Evolutionary conservation across 1,140 invertebrate species (phyloP).

Genomic region (Campoletis sonorensis): DNA sequence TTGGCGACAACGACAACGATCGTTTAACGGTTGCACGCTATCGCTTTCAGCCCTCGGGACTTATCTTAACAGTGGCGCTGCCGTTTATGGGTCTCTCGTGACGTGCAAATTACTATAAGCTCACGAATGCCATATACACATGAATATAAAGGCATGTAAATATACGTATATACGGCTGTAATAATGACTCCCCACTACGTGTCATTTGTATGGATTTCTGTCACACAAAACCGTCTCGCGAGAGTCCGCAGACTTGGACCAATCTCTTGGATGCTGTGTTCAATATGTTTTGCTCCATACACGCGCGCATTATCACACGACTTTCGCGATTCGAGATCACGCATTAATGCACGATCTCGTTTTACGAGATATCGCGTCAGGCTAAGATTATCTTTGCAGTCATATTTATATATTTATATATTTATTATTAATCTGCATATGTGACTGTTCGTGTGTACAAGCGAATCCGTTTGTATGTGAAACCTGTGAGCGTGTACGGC

Average conservation of each 20-base stretch:
- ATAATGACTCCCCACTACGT: not conserved
- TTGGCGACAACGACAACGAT: slow-evolving; percentile 28
- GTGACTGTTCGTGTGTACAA: not conserved
- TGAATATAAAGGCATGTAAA: not conserved
- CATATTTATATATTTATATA: not conserved
- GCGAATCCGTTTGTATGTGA: not conserved
- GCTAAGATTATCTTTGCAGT: slow-evolving; percentile 32
- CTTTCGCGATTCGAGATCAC: slow-evolving; percentile 33
- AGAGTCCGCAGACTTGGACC: not conserved
- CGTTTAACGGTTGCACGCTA: slow-evolving; percentile 41
- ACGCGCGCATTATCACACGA: slow-evolving; percentile 35
- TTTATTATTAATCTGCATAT: not conserved
- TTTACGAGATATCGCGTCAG: slow-evolving; percentile 38
- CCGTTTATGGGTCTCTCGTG: slow-evolving; percentile 42
- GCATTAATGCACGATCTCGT: slow-evolving; percentile 39
- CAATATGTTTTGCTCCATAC: not conserved
- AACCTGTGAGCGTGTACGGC: not conserved
- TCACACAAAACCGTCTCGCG: slow-evolving; percentile 23
- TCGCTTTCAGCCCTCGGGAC: slow-evolving; percentile 35
- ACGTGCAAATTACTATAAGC: slow-evolving; percentile 35
- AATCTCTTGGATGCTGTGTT: slow-evolving; percentile 8
- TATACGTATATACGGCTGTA: not conserved
- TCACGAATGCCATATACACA: not conserved
- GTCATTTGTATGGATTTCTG: slow-evolving; percentile 45
- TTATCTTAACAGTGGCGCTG: slow-evolving; percentile 36